Percentiles rank a stretch among this genome's conserved stretches.
Conservation (phyloP, 2,888 invertebrate species). For the Phlogophora meticulosa region DNA sequence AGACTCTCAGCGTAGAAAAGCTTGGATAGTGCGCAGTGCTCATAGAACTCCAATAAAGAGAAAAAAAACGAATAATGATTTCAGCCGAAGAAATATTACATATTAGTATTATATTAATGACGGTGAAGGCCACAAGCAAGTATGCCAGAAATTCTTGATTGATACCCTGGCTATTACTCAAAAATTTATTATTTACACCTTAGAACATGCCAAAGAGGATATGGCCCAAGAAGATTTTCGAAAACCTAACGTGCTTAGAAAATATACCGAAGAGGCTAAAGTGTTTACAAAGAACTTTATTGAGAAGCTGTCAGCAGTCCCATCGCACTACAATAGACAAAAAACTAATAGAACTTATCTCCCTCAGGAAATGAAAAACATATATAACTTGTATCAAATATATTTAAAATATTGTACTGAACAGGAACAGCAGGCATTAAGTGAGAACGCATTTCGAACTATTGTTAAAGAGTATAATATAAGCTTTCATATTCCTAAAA, state of each 20-base stretch:
- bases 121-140: too few relatives aligned
- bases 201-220: too few relatives aligned
- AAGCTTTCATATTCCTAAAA: too few relatives aligned
- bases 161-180: too few relatives aligned
- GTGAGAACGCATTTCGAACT: constrained; percentile 5
- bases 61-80: not conserved
- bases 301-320: constrained; percentile 1
- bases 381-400: not conserved
- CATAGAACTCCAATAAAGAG: not conserved
- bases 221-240: too few relatives aligned
- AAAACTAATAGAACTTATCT: not conserved
- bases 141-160: too few relatives aligned
- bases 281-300: not conserved
- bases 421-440: constrained; percentile 3
- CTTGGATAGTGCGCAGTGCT: not conserved
- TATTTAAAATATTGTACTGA: constrained; percentile 9
- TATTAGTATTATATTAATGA: too few relatives aligned
- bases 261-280: not conserved
- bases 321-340: constrained; percentile 1
- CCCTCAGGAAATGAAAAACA: constrained; percentile 5
- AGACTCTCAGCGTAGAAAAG: too few relatives aligned
- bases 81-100: not conserved
- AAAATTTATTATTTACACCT: not conserved
- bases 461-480: too few relatives aligned
- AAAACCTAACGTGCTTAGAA: not conserved